phyloP scores from a whole-genome alignment of 2,113 vertebrate species.

The Ginglymostoma cirratum region DNA sequence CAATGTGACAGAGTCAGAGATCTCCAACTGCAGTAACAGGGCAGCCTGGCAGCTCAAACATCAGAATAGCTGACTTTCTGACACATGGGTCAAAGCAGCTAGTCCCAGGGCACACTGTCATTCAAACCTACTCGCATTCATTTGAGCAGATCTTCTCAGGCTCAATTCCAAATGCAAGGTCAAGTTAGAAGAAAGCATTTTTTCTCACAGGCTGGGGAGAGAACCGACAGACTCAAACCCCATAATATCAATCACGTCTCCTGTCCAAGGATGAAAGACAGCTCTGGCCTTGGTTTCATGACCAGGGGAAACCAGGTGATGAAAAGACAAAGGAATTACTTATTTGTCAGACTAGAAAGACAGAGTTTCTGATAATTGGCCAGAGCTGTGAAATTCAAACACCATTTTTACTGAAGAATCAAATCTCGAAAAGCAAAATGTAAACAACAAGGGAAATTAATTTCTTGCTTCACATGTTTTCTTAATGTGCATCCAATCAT shows the following conservation, averaged over 20 bases:
- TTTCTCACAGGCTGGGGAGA: neutral
- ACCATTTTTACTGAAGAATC: neutral
- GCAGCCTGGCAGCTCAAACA: neutral
- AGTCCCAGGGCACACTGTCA: neutral
- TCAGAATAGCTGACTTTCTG: neutral
- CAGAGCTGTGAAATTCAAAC: neutral
- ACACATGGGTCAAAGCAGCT: neutral
- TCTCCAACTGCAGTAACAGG: neutral
- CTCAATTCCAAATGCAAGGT: neutral
- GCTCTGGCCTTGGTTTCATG: neutral
- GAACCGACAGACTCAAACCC: neutral
- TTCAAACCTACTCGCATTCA: neutral
- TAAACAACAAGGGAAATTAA: neutral
- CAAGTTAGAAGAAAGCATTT: neutral
- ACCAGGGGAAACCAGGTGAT: neutral
- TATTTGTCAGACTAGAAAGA: neutral
- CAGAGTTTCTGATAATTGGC: neutral
- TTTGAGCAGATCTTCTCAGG: neutral
- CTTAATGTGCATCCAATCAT: neutral
- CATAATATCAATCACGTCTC: neutral
- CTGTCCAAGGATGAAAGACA: neutral
- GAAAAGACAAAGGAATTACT: neutral
- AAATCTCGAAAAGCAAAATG: neutral
- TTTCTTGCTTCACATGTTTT: neutral
- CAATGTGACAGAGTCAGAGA: neutral